phyloP scores from a whole-genome alignment of 2,888 invertebrate genomes.

The Sesamia inferens region DNA sequence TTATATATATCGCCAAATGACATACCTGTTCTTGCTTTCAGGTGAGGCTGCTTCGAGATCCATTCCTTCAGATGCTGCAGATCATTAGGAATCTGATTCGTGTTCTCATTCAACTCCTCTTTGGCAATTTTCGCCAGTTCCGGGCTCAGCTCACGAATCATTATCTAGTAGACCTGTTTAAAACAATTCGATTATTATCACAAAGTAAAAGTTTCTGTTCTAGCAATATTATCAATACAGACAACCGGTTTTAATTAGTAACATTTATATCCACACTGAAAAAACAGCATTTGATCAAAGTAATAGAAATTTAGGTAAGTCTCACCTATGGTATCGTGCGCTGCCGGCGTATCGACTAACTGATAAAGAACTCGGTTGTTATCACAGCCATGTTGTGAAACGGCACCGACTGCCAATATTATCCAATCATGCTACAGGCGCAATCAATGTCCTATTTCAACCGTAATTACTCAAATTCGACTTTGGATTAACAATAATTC shows the following conservation, averaged over 20 bases:
- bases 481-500: slow-evolving; percentile 1
- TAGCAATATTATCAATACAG: not conserved
- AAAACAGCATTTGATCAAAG: slow-evolving; percentile 12
- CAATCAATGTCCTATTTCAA: slow-evolving; percentile 39
- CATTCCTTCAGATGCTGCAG: slow-evolving; percentile 86
- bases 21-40: slow-evolving; percentile 89
- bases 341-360: slow-evolving; percentile 68
- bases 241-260: slow-evolving; percentile 2
- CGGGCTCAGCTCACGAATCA: slow-evolving; percentile 81
- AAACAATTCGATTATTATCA: not conserved
- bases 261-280: not conserved
- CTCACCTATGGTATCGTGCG: slow-evolving; percentile 63
- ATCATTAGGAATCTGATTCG: slow-evolving; percentile 80
- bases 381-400: slow-evolving; percentile 65
- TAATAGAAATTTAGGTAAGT: slow-evolving; percentile 22
- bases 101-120: slow-evolving; percentile 87
- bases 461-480: slow-evolving; percentile 24
- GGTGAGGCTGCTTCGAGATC: slow-evolving; percentile 88
- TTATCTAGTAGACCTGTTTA: slow-evolving; percentile 49
- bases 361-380: slow-evolving; percentile 68
- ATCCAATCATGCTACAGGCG: slow-evolving; percentile 54
- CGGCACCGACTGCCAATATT: slow-evolving; percentile 38
- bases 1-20: not conserved
- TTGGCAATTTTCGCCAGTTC: slow-evolving; percentile 86
- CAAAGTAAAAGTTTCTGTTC: not conserved